Conservation (phyloP, 2,113 vertebrate genomes). For the Oostethus manadensis region DNA sequence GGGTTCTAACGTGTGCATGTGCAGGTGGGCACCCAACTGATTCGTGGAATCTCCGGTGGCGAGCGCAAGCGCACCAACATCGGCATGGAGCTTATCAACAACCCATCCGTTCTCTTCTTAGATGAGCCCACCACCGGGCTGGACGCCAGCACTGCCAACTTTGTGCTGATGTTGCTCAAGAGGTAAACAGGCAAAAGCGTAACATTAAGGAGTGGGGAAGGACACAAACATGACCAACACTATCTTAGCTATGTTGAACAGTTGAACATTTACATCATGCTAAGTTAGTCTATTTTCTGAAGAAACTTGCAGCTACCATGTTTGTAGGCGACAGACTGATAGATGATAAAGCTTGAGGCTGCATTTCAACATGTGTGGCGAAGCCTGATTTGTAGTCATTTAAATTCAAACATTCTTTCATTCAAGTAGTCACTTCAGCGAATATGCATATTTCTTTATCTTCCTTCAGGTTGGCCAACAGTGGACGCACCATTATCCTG, state of each 20-base stretch:
- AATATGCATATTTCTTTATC: not conserved
- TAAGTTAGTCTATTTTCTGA: too few relatives aligned
- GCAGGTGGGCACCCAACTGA: conserved; percentile 88
- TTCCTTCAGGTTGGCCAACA: conserved; percentile 75
- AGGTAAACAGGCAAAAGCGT: conserved; percentile 61
- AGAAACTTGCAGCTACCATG: too few relatives aligned
- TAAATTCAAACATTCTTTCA: too few relatives aligned
- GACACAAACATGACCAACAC: too few relatives aligned
- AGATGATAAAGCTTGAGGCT: too few relatives aligned
- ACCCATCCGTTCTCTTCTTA: conserved; percentile 87
- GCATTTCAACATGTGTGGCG: too few relatives aligned
- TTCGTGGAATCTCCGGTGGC: conserved; percentile 85
- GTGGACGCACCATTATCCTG: conserved; percentile 86
- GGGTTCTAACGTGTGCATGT: conserved; percentile 1
- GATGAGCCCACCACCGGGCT: conserved; percentile 93
- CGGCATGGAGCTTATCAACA: conserved; percentile 91
- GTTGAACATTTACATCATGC: too few relatives aligned
- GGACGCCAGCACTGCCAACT: conserved; percentile 87
- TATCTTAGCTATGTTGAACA: too few relatives aligned
- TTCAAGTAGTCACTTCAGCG: too few relatives aligned
- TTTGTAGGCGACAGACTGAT: too few relatives aligned
- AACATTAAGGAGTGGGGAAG: too few relatives aligned
- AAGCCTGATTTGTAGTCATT: not conserved
- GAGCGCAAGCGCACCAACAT: conserved; percentile 92
- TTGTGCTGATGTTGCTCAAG: conserved; percentile 86